A percentile compares a stretch with the other conserved stretches of the same genome.
phyloP scores from a whole-genome alignment of 1,140 invertebrate genomes.

The Brachionus rubens region DNA sequence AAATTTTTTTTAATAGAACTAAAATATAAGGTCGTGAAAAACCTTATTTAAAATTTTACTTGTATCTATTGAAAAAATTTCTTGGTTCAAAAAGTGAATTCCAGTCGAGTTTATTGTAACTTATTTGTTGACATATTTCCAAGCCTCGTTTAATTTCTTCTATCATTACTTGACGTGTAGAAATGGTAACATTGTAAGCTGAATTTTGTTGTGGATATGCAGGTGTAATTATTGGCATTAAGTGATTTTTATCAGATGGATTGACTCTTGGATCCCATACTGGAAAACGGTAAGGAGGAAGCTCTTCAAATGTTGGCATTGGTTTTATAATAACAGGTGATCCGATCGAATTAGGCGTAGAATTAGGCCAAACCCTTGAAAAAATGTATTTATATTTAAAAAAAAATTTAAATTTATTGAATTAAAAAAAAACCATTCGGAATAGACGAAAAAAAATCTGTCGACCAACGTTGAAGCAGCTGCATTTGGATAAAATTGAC shows the following conservation, averaged over 20 bases:
- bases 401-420: constrained; percentile 63
- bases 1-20: background rate
- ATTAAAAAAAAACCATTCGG: constrained; percentile 77
- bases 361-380: constrained; percentile 38
- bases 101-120: constrained; percentile 78
- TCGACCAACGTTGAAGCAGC: constrained; percentile 86
- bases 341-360: background rate
- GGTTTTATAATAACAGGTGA: constrained; percentile 65
- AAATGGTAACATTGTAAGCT: constrained; percentile 93
- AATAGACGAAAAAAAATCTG: constrained; percentile 92
- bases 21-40: too few relatives aligned
- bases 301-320: constrained; percentile 26
- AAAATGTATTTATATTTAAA: background rate
- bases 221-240: constrained; percentile 99
- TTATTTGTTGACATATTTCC: constrained; percentile 79
- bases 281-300: constrained; percentile 46
- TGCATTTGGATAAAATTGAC: constrained; percentile 96
- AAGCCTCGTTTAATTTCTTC: constrained; percentile 75
- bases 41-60: constrained; percentile 60
- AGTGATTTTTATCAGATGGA: constrained; percentile 75
- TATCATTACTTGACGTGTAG: constrained; percentile 86
- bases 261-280: constrained; percentile 48
- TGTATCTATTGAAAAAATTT: constrained; percentile 91
- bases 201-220: constrained; percentile 99
- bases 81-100: constrained; percentile 85